A percentile compares a stretch with the other conserved stretches of the same genome.
These are phyloP conservation scores for Ptychodera flava DNA, from an alignment of 35 echinoderm and acorn worm genomes.

Conservation along the genomic window DNA sequence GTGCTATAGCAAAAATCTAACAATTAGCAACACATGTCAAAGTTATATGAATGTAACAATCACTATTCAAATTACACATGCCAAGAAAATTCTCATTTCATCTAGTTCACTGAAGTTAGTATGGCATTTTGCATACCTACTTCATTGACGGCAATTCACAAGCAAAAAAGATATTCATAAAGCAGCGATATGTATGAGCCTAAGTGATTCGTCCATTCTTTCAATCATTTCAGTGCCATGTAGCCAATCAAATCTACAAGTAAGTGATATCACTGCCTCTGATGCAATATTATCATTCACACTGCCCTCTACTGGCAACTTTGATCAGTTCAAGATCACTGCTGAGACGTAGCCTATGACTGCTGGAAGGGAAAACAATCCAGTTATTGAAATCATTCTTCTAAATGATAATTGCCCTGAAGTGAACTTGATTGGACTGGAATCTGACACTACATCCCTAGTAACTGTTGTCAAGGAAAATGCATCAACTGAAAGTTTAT, in stretches of 20 bases:
- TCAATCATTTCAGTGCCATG: not conserved
- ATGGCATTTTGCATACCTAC: too few relatives aligned
- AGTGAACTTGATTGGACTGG: slow-evolving; percentile 24
- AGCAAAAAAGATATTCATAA: too few relatives aligned
- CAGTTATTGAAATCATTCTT: slow-evolving; percentile 10
- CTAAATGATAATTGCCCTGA: slow-evolving; percentile 40
- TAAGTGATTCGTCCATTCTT: too few relatives aligned
- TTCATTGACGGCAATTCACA: too few relatives aligned
- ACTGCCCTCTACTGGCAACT: not conserved
- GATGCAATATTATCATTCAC: not conserved
- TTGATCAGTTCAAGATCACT: not conserved
- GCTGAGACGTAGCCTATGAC: not conserved
- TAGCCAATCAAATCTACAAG: not conserved
- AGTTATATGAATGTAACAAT: too few relatives aligned
- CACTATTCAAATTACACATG: too few relatives aligned
- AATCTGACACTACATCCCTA: slow-evolving; percentile 27
- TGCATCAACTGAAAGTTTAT: slow-evolving; percentile 11
- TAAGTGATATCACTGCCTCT: not conserved
- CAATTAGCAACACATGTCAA: too few relatives aligned
- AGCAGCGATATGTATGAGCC: too few relatives aligned
- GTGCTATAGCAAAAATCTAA: too few relatives aligned
- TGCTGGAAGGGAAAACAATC: slow-evolving; percentile 28
- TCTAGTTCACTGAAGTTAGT: too few relatives aligned
- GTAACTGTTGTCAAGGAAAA: slow-evolving; percentile 13
- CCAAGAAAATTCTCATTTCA: too few relatives aligned